These are phyloP conservation scores for Lasioglossum malachurum DNA, from an alignment of 2,888 invertebrate genomes.

Conservation along the genomic window DNA sequence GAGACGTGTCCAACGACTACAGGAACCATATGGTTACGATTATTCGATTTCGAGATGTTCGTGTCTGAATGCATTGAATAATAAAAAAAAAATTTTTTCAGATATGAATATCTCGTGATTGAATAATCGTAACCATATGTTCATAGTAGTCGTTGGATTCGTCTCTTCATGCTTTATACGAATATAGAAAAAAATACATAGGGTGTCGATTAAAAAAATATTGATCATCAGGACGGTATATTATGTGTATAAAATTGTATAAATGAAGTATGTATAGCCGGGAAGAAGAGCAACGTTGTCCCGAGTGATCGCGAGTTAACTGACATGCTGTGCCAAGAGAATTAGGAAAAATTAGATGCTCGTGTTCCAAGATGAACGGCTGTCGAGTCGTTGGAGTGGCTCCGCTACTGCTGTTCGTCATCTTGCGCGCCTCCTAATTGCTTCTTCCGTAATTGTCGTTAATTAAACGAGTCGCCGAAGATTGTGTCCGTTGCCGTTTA, in stretches of 20 bases:
- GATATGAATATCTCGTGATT: not conserved
- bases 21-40: not conserved
- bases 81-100: not conserved
- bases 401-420: slow-evolving; percentile 54
- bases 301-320: not conserved
- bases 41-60: not conserved
- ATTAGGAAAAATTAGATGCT: slow-evolving; percentile 9
- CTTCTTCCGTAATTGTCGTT: slow-evolving; percentile 70
- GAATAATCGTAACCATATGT: not conserved
- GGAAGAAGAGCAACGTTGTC: not conserved
- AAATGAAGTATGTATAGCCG: too few relatives aligned
- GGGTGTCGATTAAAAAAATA: not conserved
- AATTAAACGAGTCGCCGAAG: slow-evolving; percentile 70
- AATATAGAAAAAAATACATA: not conserved
- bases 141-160: not conserved
- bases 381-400: slow-evolving; percentile 26
- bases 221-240: too few relatives aligned
- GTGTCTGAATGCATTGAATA: not conserved
- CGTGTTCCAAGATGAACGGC: slow-evolving; percentile 28
- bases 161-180: not conserved
- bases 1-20: not conserved
- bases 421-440: slow-evolving; percentile 67
- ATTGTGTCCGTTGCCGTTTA: slow-evolving; percentile 70
- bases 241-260: too few relatives aligned
- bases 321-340: not conserved